Conservation (phyloP, 2,797 vertebrate genomes). For the Gambusia yucatana region DNA sequence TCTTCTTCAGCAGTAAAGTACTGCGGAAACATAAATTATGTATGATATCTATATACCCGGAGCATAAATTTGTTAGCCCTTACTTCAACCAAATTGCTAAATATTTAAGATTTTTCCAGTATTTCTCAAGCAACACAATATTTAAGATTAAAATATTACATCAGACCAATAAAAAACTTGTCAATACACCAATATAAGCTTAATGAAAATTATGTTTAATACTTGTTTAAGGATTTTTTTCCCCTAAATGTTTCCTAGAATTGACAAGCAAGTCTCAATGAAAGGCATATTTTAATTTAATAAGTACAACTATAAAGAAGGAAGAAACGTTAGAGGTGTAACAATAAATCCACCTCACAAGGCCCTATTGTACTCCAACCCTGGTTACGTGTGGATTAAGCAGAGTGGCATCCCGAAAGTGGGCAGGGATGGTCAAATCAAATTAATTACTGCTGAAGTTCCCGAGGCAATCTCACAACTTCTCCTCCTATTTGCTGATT, state of each 20-base stretch:
- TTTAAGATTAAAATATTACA: neutral
- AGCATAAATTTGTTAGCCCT: neutral
- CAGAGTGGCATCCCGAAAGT: too few relatives aligned
- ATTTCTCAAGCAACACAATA: neutral
- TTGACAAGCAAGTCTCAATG: neutral
- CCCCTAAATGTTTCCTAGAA: neutral
- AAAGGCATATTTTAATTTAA: neutral
- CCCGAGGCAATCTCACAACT: too few relatives aligned
- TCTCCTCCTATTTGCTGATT: too few relatives aligned
- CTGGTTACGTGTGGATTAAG: too few relatives aligned
- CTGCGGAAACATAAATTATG: neutral
- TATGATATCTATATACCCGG: slow-evolving; percentile 6
- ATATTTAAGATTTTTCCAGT: neutral
- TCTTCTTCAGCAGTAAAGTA: neutral
- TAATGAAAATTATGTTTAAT: neutral
- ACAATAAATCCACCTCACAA: neutral
- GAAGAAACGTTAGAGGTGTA: neutral
- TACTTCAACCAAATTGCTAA: neutral
- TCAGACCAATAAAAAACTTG: neutral
- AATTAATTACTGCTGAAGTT: too few relatives aligned
- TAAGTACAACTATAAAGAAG: neutral
- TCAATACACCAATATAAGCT: neutral
- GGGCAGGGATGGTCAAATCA: too few relatives aligned
- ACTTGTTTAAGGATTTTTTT: neutral
- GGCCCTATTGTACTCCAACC: too few relatives aligned